Base-by-base conservation (phyloP, 2,888 invertebrate species). In the Melieria picta region DNA sequence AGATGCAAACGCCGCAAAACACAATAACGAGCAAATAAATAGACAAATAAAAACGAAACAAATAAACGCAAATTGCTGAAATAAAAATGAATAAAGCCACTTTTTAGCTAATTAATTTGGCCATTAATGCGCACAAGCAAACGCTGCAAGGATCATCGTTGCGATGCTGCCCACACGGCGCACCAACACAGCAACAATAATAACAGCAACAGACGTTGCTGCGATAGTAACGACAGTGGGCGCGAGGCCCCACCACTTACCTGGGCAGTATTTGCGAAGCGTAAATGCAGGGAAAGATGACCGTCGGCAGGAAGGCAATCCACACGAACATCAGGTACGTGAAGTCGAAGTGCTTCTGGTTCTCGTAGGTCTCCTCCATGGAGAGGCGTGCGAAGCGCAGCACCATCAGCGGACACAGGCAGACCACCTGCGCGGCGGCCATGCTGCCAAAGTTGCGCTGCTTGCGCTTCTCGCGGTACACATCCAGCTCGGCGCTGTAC, bases 271-370 rank as follows among this genome's bases (percentile, higher is more conserved):
- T 89, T 90, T 92, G 92, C 0, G 89, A 88, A 7, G 89, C 89
- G 79, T 91, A 93, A 64, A 92, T 85, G 48, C 90, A 85, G 0
- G 93, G 93, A 42, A 91, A 92, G 42, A 90, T 89, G 71, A 91
- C 90, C 0, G 91, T 91, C 7, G 93, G 92, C 71, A 92, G 80
- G 79, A 92, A 93, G 1, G 91, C 92, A 69, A 93, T 86, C 92
- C 92, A 93, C 6, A 92, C 91, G 79, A 93, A 91, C 81, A 91
- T 88, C 62, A 91, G 88, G 82, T 90, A 93, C 3, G 90, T 91
- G 65, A 93, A 89, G 80, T 93, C 93, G 75, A 92, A 91, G 79
- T 91, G 90, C 52, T 88, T 89, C 62, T 88, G 89, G 82, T 92
- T 93, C 74, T 91, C 91, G 79, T 92, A 91, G 0, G 91, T 92